Evolutionary conservation across 2,888 invertebrate genomes (phyloP).

Genomic region (Aspidapion aeneum): DNA sequence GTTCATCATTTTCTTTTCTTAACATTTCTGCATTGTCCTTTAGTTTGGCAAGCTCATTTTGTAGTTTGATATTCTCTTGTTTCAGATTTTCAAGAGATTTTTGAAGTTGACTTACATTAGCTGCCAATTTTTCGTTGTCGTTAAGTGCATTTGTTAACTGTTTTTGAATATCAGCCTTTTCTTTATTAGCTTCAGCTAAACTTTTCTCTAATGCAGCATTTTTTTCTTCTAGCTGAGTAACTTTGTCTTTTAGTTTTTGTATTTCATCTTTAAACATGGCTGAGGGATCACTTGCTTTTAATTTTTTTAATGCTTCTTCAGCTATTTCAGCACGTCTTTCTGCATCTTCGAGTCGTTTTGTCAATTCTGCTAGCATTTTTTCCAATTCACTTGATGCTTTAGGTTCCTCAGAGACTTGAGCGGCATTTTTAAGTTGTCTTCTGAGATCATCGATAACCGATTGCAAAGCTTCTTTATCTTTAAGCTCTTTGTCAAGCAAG

Average conservation of each 20-base stretch:
- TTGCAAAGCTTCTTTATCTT: constrained; percentile 36
- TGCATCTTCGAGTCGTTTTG: constrained; percentile 32
- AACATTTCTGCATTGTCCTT: constrained; percentile 15
- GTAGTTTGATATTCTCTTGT: constrained; percentile 23
- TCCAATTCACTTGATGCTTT: constrained; percentile 26
- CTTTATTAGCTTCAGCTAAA: constrained; percentile 18
- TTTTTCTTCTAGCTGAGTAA: constrained; percentile 27
- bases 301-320: constrained; percentile 29
- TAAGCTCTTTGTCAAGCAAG: constrained; percentile 30
- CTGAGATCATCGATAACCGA: constrained; percentile 36
- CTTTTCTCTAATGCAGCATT: constrained; percentile 23
- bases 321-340: constrained; percentile 31
- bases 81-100: constrained; percentile 18
- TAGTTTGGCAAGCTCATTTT: constrained; percentile 20
- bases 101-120: constrained; percentile 20
- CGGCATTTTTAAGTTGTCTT: constrained; percentile 30
- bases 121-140: constrained; percentile 17
- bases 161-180: constrained; percentile 22
- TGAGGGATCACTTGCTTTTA: constrained; percentile 30
- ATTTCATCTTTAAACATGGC: constrained; percentile 31
- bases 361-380: constrained; percentile 29
- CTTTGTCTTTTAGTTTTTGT: constrained; percentile 24
- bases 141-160: constrained; percentile 19
- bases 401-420: constrained; percentile 20
- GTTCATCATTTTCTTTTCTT: constrained; percentile 23